Evolutionary conservation across 2,113 vertebrate genomes (phyloP).

Genomic region (Cyphomyrus discorhynchus): DNA sequence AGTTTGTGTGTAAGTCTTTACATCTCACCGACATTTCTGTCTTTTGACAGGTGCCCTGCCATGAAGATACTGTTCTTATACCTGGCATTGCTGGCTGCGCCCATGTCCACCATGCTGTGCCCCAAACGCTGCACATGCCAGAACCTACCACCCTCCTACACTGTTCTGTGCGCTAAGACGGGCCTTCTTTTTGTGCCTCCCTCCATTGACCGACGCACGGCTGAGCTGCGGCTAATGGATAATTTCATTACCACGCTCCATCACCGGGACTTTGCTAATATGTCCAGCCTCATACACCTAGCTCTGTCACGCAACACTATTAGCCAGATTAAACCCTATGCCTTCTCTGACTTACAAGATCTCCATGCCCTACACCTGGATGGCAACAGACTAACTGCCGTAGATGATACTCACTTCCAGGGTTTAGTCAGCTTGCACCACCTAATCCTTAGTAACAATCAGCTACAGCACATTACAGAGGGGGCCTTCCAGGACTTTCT

Average conservation of each 20-base stretch:
- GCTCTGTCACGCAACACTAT: slow-evolving; percentile 74
- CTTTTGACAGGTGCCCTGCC: slow-evolving; percentile 32
- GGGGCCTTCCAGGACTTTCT: slow-evolving; percentile 72
- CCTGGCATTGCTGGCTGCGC: slow-evolving; percentile 36
- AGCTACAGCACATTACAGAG: slow-evolving; percentile 65
- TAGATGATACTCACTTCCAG: slow-evolving; percentile 68
- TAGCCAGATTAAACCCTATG: slow-evolving; percentile 65
- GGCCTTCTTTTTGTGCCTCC: slow-evolving; percentile 72
- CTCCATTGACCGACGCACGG: slow-evolving; percentile 70
- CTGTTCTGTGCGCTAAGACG: slow-evolving; percentile 72
- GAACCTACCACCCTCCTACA: slow-evolving; percentile 72
- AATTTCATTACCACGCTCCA: slow-evolving; percentile 74
- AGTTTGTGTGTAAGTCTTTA: neutral
- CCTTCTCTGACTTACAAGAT: slow-evolving; percentile 69
- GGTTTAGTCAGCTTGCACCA: slow-evolving; percentile 70
- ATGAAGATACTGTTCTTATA: slow-evolving; percentile 46
- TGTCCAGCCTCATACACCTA: slow-evolving; percentile 74
- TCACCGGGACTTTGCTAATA: slow-evolving; percentile 73
- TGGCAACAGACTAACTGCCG: slow-evolving; percentile 63
- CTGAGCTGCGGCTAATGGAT: slow-evolving; percentile 72
- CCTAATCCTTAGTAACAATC: slow-evolving; percentile 74
- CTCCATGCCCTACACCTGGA: slow-evolving; percentile 71
- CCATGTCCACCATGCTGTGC: slow-evolving; percentile 58
- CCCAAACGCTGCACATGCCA: slow-evolving; percentile 74
- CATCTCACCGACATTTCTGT: neutral